Evolutionary conservation across 2,797 vertebrate species (phyloP), one percentile per base, ranked within the genome.

Genomic region (Nannoperca obscura): DNA sequence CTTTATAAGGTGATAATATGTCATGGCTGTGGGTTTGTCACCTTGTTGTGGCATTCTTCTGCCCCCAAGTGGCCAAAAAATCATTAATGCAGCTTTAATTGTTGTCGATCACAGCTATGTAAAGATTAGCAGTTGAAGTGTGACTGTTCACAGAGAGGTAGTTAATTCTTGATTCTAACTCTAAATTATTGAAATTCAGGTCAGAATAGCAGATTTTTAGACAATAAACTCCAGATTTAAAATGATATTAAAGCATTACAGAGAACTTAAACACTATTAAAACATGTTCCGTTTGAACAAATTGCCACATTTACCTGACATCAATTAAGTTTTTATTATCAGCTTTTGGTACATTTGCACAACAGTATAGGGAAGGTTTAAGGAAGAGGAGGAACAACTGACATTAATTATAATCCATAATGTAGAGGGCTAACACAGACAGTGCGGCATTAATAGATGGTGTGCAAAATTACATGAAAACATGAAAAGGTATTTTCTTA

Each of bases 1-100:
- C 32, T 79, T 78, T 72, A 78, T 61, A 79, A 67, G 74, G 60
- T 74, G 71, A 76, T 71, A 72, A 82, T 52, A 78, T 52, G 76
- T 76, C 49, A 15, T 27, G 46, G 40, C 40, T 87, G 67, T 64
- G 27, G 58, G 55, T 53, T 76, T 68, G 63, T 71, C 42, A 61
- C 66, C 54, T 59, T 66, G 42, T 61, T 55, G 53, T 47, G 30
- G 9, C 4, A 4, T 46, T 70, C 22, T 32, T 70, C 44, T 78
- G 58, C 60, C 63, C 40, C 53, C 49, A 46, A 47, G 49, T 57
- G 59, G 67, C 47, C 36, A 71, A 61, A 71, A 83, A 62, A 50
- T 52, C 20, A 62, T 46, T 2, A 71, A 69, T 58, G 19, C 47
- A 60, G 34, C 44, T 66, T 75, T 75, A 79, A 78, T 54, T 50